Evolutionary conservation across 2,113 vertebrate species (phyloP).

Genomic region (Gobiocypris rarus): DNA sequence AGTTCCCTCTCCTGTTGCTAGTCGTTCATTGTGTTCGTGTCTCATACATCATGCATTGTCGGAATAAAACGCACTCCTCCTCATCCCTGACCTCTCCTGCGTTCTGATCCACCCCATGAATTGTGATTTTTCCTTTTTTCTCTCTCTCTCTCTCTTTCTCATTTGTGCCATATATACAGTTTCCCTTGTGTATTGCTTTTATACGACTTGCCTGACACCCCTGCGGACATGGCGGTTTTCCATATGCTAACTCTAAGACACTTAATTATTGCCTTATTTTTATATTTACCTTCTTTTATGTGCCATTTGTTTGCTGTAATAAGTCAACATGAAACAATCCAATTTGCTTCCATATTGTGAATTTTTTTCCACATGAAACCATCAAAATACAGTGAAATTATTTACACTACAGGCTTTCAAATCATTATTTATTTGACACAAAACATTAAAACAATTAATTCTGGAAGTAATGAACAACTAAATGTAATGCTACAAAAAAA

Average conservation of each 20-base stretch:
- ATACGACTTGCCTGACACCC: background rate
- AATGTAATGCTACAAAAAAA: background rate
- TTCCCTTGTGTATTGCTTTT: background rate
- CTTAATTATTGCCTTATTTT: constrained; percentile 8
- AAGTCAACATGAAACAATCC: background rate
- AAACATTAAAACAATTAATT: background rate
- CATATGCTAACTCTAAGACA: constrained; percentile 23
- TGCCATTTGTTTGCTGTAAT: background rate
- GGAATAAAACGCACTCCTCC: constrained; percentile 13
- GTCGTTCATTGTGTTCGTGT: constrained; percentile 35
- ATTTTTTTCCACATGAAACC: background rate
- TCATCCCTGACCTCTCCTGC: constrained; percentile 32
- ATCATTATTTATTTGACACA: background rate
- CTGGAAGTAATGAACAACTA: background rate
- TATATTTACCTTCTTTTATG: background rate
- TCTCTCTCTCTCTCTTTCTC: background rate
- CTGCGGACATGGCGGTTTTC: background rate
- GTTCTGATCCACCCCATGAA: background rate
- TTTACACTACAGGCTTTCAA: no score
- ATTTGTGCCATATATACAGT: background rate
- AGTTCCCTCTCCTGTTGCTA: constrained; percentile 7
- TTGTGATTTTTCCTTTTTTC: constrained; percentile 2
- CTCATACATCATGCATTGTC: constrained; percentile 28
- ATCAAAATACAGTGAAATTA: no score
- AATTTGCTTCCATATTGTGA: background rate